Percentiles rank a stretch among this genome's conserved stretches.
phyloP scores from a whole-genome alignment of 1,140 invertebrate genomes.

The Copidosoma floridanum region DNA sequence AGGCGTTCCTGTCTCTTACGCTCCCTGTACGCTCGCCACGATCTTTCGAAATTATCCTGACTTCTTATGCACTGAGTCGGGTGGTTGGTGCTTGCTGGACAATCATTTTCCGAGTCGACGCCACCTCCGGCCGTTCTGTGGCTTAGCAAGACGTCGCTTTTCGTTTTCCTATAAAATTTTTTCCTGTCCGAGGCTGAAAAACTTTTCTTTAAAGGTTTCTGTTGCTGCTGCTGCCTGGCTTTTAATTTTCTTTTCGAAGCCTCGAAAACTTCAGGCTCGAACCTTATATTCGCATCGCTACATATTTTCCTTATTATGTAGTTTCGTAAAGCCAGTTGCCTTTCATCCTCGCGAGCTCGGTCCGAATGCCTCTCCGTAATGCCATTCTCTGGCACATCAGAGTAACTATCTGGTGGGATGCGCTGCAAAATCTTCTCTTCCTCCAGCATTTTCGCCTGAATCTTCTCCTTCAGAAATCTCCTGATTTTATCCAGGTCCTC shows the following conservation, averaged over 20 bases:
- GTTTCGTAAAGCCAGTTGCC: slow-evolving; percentile 7
- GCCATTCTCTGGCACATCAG: too few species aligned
- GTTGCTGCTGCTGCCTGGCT: too few species aligned
- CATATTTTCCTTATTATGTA: slow-evolving; percentile 42
- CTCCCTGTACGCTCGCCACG: slow-evolving; percentile 49
- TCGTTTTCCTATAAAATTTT: slow-evolving; percentile 46
- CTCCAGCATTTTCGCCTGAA: slow-evolving; percentile 36
- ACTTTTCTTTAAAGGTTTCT: too few species aligned
- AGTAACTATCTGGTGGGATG: slow-evolving; percentile 6
- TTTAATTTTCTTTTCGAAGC: not conserved
- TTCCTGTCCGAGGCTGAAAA: slow-evolving; percentile 27
- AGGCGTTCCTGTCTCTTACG: slow-evolving; percentile 39
- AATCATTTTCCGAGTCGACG: slow-evolving; percentile 31
- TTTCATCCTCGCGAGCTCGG: not conserved
- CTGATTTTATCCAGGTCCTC: slow-evolving; percentile 34
- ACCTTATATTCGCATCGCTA: slow-evolving; percentile 40
- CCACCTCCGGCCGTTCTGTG: slow-evolving; percentile 19
- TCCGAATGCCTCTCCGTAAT: not conserved
- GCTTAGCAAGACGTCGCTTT: slow-evolving; percentile 42
- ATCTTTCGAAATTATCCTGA: slow-evolving; percentile 42
- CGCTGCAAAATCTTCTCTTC: slow-evolving; percentile 19
- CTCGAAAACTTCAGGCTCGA: slow-evolving; percentile 22
- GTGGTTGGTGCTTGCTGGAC: slow-evolving; percentile 9
- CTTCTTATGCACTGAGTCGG: slow-evolving; percentile 33
- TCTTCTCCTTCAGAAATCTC: slow-evolving; percentile 36